Evolutionary conservation across 2,797 vertebrate species (phyloP).

Genomic region (Tapirus indicus): DNA sequence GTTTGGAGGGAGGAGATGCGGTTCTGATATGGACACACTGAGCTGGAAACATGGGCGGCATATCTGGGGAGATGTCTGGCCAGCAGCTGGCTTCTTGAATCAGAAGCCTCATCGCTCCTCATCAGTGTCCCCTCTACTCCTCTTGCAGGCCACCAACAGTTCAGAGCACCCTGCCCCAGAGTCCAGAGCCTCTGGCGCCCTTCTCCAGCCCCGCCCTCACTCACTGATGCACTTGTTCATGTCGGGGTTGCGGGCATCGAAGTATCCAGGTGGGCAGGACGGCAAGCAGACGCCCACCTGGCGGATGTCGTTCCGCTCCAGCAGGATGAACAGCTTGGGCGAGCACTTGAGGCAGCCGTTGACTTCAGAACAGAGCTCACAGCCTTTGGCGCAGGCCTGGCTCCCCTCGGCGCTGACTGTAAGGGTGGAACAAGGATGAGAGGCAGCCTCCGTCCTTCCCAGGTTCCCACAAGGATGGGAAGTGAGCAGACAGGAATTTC

Average conservation of each 20-base stretch:
- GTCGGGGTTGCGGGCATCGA: slow-evolving; percentile 96
- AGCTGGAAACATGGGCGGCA: neutral
- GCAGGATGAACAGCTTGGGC: slow-evolving; percentile 98
- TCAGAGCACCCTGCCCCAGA: neutral
- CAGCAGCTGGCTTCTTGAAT: neutral
- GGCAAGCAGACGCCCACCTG: slow-evolving; percentile 97
- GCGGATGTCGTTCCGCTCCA: slow-evolving; percentile 98
- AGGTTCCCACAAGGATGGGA: neutral
- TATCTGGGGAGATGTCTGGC: neutral
- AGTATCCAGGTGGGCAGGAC: slow-evolving; percentile 97
- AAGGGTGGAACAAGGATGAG: slow-evolving; percentile 55
- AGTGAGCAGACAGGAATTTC: neutral
- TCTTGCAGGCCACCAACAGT: neutral
- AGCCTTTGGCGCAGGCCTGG: slow-evolving; percentile 96
- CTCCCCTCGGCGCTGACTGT: slow-evolving; percentile 95
- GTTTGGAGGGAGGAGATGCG: neutral
- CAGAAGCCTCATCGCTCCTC: neutral
- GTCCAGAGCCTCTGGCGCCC: neutral
- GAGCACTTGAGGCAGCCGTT: slow-evolving; percentile 98
- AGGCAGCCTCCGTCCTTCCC: neutral
- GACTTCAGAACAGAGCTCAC: slow-evolving; percentile 97
- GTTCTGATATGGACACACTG: neutral
- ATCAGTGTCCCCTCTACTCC: neutral
- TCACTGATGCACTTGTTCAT: slow-evolving; percentile 99
- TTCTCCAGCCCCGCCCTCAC: slow-evolving; percentile 72